Evolutionary conservation across 2,888 invertebrate species (phyloP).

Genomic region (Deilephila porcellus): DNA sequence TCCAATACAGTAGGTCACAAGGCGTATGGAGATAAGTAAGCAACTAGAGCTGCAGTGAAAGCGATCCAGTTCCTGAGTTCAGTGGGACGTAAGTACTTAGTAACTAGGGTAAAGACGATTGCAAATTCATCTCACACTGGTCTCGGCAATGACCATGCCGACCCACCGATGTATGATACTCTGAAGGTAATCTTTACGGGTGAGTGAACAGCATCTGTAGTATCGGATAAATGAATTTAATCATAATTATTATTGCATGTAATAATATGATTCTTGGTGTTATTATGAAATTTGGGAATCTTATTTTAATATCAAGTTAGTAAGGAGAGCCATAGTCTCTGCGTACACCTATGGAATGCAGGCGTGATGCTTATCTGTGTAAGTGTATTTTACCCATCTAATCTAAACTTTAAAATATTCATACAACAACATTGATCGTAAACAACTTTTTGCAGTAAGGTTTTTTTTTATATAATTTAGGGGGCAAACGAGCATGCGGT

Average conservation of each 20-base stretch:
- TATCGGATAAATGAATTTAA: neutral
- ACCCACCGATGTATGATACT: neutral
- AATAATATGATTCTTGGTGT: no score
- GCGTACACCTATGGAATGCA: no score
- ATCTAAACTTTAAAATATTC: no score
- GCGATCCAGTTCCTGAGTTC: constrained; percentile 8
- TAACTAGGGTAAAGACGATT: constrained; percentile 4
- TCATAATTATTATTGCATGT: neutral
- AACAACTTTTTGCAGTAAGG: neutral
- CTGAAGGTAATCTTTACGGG: neutral
- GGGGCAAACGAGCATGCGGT: no score
- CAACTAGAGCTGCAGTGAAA: constrained; percentile 4
- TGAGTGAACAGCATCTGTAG: neutral
- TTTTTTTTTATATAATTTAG: no score
- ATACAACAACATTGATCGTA: no score
- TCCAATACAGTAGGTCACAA: neutral
- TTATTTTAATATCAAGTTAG: no score
- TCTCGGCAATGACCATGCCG: neutral
- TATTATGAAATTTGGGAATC: no score
- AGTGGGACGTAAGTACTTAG: constrained; percentile 1
- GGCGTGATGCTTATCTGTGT: no score
- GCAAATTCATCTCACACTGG: constrained; percentile 19
- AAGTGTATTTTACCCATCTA: no score
- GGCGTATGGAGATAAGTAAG: neutral
- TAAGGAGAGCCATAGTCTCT: neutral